Conservation (phyloP, 2,888 invertebrate genomes). For the Ormyrus thymus region DNA sequence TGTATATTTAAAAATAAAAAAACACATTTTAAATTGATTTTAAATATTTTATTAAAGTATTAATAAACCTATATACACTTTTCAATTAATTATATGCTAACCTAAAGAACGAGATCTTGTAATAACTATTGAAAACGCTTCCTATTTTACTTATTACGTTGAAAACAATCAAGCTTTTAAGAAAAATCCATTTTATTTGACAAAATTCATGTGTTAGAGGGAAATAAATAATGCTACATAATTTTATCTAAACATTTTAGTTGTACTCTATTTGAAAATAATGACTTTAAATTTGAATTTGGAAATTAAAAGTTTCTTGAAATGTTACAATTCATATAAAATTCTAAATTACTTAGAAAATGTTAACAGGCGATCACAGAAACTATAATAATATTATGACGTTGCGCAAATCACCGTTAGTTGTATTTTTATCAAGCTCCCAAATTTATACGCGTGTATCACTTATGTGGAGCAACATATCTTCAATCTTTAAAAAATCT, state of each 20-base stretch:
- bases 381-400: constrained; percentile 24
- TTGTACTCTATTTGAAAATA: background rate
- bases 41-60: constrained; percentile 51
- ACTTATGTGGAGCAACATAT: constrained; percentile 39
- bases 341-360: constrained; percentile 6
- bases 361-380: constrained; percentile 43
- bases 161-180: constrained; percentile 11
- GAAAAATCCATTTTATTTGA: constrained; percentile 16
- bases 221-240: constrained; percentile 21
- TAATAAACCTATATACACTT: constrained; percentile 51
- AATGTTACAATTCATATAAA: background rate
- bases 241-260: background rate
- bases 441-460: constrained; percentile 30
- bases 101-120: constrained; percentile 51
- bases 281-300: constrained; percentile 15
- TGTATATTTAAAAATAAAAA: background rate
- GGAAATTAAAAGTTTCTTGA: background rate
- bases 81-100: constrained; percentile 39
- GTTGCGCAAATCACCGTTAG: constrained; percentile 25
- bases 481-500: constrained; percentile 17
- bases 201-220: background rate
- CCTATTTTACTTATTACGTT: constrained; percentile 38
- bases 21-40: constrained; percentile 18
- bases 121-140: constrained; percentile 40
- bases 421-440: constrained; percentile 28